phyloP scores from a whole-genome alignment of 2,888 invertebrate species.

The Strigamia crassipes region DNA sequence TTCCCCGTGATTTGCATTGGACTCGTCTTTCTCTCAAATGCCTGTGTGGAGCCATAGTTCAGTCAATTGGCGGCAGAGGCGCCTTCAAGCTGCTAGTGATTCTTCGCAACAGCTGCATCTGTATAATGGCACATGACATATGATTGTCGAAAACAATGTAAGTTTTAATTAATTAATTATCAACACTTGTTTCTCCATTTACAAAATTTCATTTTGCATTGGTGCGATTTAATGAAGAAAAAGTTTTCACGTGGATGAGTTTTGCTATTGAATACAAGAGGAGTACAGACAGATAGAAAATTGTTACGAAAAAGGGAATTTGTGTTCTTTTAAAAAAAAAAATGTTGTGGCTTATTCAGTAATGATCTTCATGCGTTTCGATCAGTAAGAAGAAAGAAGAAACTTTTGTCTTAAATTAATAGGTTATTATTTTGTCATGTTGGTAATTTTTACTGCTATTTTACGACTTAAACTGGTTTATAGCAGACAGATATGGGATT shows the following conservation, averaged over 20 bases:
- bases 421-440: constrained; percentile 34
- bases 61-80: constrained; percentile 42
- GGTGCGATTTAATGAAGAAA: background rate
- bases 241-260: no score
- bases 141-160: background rate
- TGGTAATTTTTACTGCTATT: constrained; percentile 31
- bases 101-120: constrained; percentile 26
- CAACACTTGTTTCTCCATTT: background rate
- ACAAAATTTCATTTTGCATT: background rate
- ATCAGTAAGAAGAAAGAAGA: background rate
- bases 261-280: no score
- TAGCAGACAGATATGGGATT: background rate
- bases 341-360: background rate
- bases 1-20: constrained; percentile 34
- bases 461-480: constrained; percentile 4
- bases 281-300: no score
- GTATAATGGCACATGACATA: constrained; percentile 33
- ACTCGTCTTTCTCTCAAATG: constrained; percentile 32
- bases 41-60: constrained; percentile 24
- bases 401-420: constrained; percentile 24
- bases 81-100: constrained; percentile 37
- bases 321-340: background rate
- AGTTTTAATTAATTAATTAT: constrained; percentile 2
- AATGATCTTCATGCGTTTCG: background rate
- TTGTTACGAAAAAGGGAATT: background rate